These are phyloP conservation scores for Vanessa tameamea DNA, from an alignment of 1,140 invertebrate species.

Conservation along the genomic window DNA sequence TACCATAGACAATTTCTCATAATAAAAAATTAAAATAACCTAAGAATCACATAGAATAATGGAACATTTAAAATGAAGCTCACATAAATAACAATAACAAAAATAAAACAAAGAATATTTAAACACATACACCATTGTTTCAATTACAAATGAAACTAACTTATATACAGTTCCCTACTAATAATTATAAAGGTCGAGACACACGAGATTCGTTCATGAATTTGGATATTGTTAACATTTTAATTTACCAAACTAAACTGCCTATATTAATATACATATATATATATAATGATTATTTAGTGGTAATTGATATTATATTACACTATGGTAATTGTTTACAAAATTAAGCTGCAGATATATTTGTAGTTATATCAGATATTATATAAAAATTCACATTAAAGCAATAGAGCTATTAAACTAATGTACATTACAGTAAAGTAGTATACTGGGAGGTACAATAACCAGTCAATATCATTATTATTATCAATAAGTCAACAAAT, in stretches of 20 bases:
- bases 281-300: conserved; percentile 7
- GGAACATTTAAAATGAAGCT: conserved; percentile 47
- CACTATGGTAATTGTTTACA: conserved; percentile 29
- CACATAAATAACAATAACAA: conserved; percentile 67
- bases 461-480: conserved; percentile 47
- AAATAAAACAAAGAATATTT: conserved; percentile 38
- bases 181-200: conserved; percentile 13
- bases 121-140: conserved; percentile 3
- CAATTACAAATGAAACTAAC: conserved; percentile 3
- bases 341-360: conserved; percentile 34
- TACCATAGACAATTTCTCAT: conserved; percentile 18
- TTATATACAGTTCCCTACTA: conserved; percentile 17
- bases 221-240: conserved; percentile 2
- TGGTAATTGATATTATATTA: conserved; percentile 13
- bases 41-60: conserved; percentile 33
- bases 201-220: conserved; percentile 25
- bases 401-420: conserved; percentile 25
- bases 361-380: conserved; percentile 27
- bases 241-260: neutral
- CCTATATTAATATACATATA: neutral
- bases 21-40: conserved; percentile 21
- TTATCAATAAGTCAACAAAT: conserved; percentile 63
- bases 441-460: conserved; percentile 48
- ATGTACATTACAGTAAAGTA: conserved; percentile 27
- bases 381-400: conserved; percentile 31